Percentiles rank a stretch among this genome's conserved stretches.
Evolutionary conservation across 2,888 invertebrate genomes (phyloP).

Genomic region (Drosophila heteroneura): DNA sequence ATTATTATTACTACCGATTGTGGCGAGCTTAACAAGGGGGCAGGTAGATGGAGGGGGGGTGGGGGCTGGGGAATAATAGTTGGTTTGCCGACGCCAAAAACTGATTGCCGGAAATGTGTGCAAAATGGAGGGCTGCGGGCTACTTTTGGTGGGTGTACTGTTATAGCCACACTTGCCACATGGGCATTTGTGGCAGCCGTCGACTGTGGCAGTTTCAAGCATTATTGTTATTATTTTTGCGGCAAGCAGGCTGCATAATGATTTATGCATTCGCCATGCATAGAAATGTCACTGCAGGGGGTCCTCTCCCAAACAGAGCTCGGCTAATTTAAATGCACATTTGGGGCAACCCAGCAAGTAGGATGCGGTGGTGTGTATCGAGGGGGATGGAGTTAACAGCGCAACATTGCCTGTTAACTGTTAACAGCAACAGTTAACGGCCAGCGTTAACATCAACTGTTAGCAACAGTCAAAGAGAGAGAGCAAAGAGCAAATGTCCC

Average conservation of each 20-base stretch:
- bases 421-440: slow-evolving; percentile 16
- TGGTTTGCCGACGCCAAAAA: slow-evolving; percentile 59
- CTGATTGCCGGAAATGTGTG: slow-evolving; percentile 75
- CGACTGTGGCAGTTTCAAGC: slow-evolving; percentile 70
- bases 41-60: background rate
- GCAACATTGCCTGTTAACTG: slow-evolving; percentile 32
- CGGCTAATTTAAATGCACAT: slow-evolving; percentile 78
- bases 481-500: slow-evolving; percentile 54
- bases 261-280: slow-evolving; percentile 76
- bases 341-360: slow-evolving; percentile 55
- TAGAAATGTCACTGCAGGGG: slow-evolving; percentile 68
- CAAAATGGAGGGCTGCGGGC: slow-evolving; percentile 34
- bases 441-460: slow-evolving; percentile 3
- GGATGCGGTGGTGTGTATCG: background rate
- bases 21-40: slow-evolving; percentile 17
- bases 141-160: background rate
- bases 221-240: slow-evolving; percentile 78
- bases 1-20: slow-evolving; percentile 65
- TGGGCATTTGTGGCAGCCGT: slow-evolving; percentile 71
- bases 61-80: background rate
- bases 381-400: background rate
- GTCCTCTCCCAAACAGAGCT: slow-evolving; percentile 12
- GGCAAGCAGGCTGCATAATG: slow-evolving; percentile 66
- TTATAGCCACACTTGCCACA: slow-evolving; percentile 46
- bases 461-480: slow-evolving; percentile 27